phyloP scores from a whole-genome alignment of 2,797 vertebrate genomes.

The Gephyroberyx darwinii region DNA sequence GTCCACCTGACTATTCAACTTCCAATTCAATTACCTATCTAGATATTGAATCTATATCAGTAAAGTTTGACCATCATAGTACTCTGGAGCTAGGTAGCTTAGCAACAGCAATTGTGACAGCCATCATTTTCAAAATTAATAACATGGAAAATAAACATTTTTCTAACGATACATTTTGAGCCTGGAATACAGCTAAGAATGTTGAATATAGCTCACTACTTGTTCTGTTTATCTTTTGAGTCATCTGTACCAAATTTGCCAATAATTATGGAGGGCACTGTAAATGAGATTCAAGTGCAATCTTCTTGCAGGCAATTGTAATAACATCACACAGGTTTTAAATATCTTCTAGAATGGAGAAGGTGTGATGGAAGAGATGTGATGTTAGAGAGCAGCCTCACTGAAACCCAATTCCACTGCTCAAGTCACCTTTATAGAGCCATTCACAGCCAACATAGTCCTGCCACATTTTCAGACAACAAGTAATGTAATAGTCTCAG shows the following conservation, averaged over 20 bases:
- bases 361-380: constrained; percentile 21
- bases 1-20: constrained; percentile 9
- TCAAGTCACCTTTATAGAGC: constrained; percentile 18
- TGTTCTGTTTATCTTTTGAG: constrained; percentile 52
- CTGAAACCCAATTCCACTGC: constrained; percentile 31
- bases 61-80: not conserved
- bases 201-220: constrained; percentile 22
- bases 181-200: constrained; percentile 26
- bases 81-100: constrained; percentile 15
- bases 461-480: constrained; percentile 42
- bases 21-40: constrained; percentile 15
- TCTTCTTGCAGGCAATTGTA: constrained; percentile 43
- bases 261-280: constrained; percentile 58
- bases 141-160: not conserved
- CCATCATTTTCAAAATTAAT: constrained; percentile 14
- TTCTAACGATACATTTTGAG: not conserved
- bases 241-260: constrained; percentile 57
- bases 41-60: constrained; percentile 1
- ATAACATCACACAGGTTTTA: constrained; percentile 39
- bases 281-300: constrained; percentile 58
- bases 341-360: constrained; percentile 25
- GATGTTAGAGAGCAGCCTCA: constrained; percentile 25
- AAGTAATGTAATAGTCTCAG: constrained; percentile 34
- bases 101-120: constrained; percentile 23
- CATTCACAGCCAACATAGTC: constrained; percentile 21